Conservation (phyloP, 2,797 vertebrate genomes). For the Chromis chromis region DNA sequence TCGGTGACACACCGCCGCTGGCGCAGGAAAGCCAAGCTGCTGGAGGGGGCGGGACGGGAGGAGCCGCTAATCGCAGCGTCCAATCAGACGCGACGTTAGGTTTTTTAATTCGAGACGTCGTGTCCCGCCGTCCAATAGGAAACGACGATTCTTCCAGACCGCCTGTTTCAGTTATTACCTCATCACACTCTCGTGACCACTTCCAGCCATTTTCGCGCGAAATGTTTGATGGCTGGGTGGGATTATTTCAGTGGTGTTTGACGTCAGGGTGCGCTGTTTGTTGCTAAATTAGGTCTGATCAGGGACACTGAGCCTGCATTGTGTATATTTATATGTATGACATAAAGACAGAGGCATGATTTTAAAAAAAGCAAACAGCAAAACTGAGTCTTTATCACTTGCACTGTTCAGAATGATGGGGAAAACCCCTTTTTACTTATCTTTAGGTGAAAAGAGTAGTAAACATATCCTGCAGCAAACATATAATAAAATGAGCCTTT, state of each 20-base stretch:
- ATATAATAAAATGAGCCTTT: too few relatives aligned
- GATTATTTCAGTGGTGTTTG: slow-evolving; percentile 17
- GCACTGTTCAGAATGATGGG: too few relatives aligned
- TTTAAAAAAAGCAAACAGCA: too few relatives aligned
- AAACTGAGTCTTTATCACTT: background rate
- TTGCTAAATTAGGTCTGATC: slow-evolving; percentile 4
- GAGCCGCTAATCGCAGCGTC: slow-evolving; percentile 14
- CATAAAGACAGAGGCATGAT: background rate
- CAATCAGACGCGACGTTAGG: slow-evolving; percentile 50
- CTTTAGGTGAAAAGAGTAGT: too few relatives aligned
- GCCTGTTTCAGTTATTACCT: slow-evolving; percentile 55
- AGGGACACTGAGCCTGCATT: too few relatives aligned
- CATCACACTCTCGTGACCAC: slow-evolving; percentile 69
- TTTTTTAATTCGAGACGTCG: slow-evolving; percentile 14
- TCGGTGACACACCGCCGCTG: slow-evolving; percentile 83
- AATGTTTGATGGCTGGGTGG: slow-evolving; percentile 58
- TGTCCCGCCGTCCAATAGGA: slow-evolving; percentile 63
- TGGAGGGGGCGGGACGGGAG: slow-evolving; percentile 47
- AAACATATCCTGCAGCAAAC: too few relatives aligned
- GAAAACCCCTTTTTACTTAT: too few relatives aligned
- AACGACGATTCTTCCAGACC: slow-evolving; percentile 2
- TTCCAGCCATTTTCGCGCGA: slow-evolving; percentile 77
- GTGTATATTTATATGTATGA: too few relatives aligned
- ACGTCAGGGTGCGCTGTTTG: slow-evolving; percentile 25
- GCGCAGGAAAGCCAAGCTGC: slow-evolving; percentile 75